Evolutionary conservation across 2,797 vertebrate species (phyloP).

Genomic region (Pelodytes ibericus): DNA sequence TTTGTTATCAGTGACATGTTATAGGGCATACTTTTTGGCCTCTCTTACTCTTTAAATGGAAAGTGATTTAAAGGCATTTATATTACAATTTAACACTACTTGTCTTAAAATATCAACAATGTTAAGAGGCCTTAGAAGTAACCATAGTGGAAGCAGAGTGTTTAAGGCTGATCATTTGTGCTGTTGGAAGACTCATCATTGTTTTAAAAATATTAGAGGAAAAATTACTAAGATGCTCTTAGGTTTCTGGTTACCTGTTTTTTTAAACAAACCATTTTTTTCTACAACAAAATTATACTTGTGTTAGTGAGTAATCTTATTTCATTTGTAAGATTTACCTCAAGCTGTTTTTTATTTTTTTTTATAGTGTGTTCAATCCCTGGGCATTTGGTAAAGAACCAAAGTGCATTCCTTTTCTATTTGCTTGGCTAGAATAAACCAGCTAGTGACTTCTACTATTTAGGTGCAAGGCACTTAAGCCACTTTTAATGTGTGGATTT

Average conservation of each 20-base stretch:
- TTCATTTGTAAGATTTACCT: constrained; percentile 91
- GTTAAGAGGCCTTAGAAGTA: constrained; percentile 73
- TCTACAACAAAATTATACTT: constrained; percentile 68
- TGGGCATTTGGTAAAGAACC: constrained; percentile 98
- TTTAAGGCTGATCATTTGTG: constrained; percentile 60
- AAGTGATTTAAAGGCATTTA: constrained; percentile 66
- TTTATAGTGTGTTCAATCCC: constrained; percentile 83
- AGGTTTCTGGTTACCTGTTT: constrained; percentile 70
- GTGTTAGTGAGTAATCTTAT: constrained; percentile 71
- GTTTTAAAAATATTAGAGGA: neutral
- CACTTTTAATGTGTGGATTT: constrained; percentile 76
- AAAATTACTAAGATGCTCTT: neutral
- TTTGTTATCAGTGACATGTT: constrained; percentile 81
- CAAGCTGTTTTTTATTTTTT: constrained; percentile 84
- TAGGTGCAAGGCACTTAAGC: constrained; percentile 80
- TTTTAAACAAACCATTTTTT: constrained; percentile 74
- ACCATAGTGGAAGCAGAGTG: constrained; percentile 68
- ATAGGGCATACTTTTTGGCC: constrained; percentile 69
- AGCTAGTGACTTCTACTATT: constrained; percentile 79
- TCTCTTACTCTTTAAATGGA: constrained; percentile 73
- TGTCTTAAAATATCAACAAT: constrained; percentile 72
- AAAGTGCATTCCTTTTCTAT: constrained; percentile 99
- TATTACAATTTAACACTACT: constrained; percentile 59
- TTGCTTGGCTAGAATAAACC: constrained; percentile 75
- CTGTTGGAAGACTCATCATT: constrained; percentile 54